Evolutionary conservation across 35 echinoderm and acorn worm species (phyloP).

Genomic region (Acanthaster planci): DNA sequence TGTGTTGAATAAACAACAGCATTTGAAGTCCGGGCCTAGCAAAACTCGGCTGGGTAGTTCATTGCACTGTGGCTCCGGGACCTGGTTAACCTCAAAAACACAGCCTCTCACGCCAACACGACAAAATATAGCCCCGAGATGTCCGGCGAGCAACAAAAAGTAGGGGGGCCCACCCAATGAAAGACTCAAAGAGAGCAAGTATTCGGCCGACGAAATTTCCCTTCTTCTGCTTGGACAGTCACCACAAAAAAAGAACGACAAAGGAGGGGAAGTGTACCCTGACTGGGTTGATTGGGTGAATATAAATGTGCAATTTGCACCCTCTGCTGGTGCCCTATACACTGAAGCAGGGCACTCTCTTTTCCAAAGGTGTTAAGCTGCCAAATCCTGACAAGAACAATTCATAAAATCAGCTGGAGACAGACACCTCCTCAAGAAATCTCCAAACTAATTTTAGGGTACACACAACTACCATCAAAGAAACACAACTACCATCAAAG

Average conservation of each 20-base stretch:
- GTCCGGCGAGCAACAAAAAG: background rate
- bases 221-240: background rate
- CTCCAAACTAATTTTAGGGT: no score
- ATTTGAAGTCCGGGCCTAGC: background rate
- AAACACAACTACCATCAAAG: no score
- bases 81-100: slow-evolving; percentile 1
- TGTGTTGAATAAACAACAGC: background rate
- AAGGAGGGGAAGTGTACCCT: background rate
- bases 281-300: background rate
- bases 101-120: background rate
- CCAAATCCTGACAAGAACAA: no score
- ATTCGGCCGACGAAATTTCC: background rate
- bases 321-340: no score
- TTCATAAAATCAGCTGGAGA: no score
- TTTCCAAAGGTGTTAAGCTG: no score
- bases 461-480: no score
- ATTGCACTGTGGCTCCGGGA: background rate
- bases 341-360: no score
- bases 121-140: slow-evolving; percentile 17
- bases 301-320: background rate
- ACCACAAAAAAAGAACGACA: background rate
- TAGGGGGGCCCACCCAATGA: background rate
- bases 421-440: no score
- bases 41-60: background rate
- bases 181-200: background rate